phyloP scores from a whole-genome alignment of 1,140 invertebrate genomes.

The Apis dorsata region DNA sequence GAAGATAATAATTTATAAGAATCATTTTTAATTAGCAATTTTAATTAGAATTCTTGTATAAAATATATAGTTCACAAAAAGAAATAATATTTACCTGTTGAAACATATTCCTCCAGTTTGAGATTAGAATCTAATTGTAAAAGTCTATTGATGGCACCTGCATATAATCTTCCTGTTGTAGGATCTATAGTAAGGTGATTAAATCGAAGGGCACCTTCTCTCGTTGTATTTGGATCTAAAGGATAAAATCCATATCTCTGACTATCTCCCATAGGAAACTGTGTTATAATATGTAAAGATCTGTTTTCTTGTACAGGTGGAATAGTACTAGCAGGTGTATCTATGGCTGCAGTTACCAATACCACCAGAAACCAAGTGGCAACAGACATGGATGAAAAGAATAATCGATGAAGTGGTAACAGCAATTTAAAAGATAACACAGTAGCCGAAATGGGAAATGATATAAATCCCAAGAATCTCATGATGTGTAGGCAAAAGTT shows the following conservation, averaged over 20 bases:
- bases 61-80: neutral
- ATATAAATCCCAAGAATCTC: conserved; percentile 71
- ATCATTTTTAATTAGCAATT: neutral
- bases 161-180: conserved; percentile 84
- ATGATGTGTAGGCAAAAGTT: conserved; percentile 68
- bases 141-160: conserved; percentile 91
- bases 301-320: conserved; percentile 59
- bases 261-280: conserved; percentile 66
- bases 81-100: conserved; percentile 77
- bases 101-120: conserved; percentile 84
- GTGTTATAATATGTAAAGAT: conserved; percentile 69
- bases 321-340: conserved; percentile 58
- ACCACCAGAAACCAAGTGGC: conserved; percentile 66
- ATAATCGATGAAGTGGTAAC: conserved; percentile 31
- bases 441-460: conserved; percentile 60
- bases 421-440: conserved; percentile 45
- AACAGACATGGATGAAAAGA: conserved; percentile 61
- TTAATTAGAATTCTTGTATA: neutral
- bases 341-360: conserved; percentile 65
- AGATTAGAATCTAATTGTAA: conserved; percentile 90
- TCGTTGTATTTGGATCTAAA: conserved; percentile 74
- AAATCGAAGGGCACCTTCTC: conserved; percentile 76
- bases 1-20: conserved; percentile 67
- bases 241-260: conserved; percentile 60
- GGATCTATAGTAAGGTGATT: conserved; percentile 84